A percentile compares a stretch with the other conserved stretches of the same genome.
phyloP scores from a whole-genome alignment of 2,888 invertebrate species.

The Cheilosia soror region DNA sequence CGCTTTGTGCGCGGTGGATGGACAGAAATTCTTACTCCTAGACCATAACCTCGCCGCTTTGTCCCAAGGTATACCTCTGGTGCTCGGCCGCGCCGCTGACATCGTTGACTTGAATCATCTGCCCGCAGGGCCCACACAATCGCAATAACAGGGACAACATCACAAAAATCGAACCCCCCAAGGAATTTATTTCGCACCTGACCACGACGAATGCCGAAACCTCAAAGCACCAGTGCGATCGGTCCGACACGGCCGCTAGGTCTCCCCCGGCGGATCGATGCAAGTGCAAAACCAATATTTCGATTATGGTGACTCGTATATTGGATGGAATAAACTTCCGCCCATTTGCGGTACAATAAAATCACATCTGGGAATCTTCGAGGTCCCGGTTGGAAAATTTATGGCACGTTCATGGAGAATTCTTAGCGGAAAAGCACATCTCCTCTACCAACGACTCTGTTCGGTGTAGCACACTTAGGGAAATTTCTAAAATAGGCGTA shows the following conservation, averaged over 20 bases:
- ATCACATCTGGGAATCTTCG: conserved; percentile 76
- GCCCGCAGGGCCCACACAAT: conserved; percentile 51
- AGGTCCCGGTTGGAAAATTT: conserved; percentile 70
- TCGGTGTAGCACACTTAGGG: conserved; percentile 67
- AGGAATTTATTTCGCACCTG: conserved; percentile 77
- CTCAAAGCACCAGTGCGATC: conserved; percentile 42
- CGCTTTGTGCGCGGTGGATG: conserved; percentile 41
- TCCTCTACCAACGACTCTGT: conserved; percentile 30
- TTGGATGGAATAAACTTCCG: conserved; percentile 73
- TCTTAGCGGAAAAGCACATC: conserved; percentile 53
- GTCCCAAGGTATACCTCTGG: conserved; percentile 9
- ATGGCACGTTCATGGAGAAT: conserved; percentile 72
- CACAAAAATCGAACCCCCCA: conserved; percentile 52
- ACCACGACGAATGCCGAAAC: conserved; percentile 69
- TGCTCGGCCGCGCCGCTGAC: conserved; percentile 25
- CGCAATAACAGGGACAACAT: conserved; percentile 44
- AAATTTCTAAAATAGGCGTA: conserved; percentile 75
- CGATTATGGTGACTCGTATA: conserved; percentile 75
- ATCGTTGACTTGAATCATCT: conserved; percentile 29
- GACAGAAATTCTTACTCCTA: conserved; percentile 57
- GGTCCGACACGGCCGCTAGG: conserved; percentile 11
- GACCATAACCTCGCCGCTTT: conserved; percentile 43
- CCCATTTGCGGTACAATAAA: conserved; percentile 76
- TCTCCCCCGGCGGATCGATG: conserved; percentile 47
- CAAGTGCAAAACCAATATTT: conserved; percentile 73